phyloP scores from a whole-genome alignment of 1,140 invertebrate species.

The Magallana gigas region DNA sequence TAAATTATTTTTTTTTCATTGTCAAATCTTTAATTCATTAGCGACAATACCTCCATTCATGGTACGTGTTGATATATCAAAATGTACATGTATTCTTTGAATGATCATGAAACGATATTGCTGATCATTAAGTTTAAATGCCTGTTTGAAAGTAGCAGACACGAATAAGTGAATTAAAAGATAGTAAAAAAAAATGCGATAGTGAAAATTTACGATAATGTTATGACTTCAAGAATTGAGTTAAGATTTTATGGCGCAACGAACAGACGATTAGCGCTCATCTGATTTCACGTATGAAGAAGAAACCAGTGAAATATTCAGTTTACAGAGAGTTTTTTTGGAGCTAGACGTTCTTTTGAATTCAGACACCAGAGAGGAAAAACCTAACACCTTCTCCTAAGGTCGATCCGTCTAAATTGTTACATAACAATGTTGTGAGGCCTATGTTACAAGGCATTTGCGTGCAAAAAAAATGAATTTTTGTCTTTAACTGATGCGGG shows the following conservation, averaged over 20 bases:
- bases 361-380: slow-evolving; percentile 24
- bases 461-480: neutral
- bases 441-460: neutral
- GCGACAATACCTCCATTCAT: neutral
- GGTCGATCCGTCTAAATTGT: slow-evolving; percentile 15
- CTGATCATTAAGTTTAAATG: too few species aligned
- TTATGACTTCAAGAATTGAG: neutral
- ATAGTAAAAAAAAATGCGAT: too few species aligned
- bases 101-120: too few species aligned
- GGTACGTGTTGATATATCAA: neutral
- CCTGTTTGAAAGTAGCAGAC: too few species aligned
- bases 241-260: neutral
- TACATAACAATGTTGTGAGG: slow-evolving; percentile 11
- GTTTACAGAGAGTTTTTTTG: neutral
- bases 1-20: neutral
- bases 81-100: too few species aligned
- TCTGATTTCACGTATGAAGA: neutral
- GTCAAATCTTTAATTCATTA: neutral
- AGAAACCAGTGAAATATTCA: slow-evolving; percentile 10
- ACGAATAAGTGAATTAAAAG: too few species aligned
- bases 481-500: neutral
- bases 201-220: neutral
- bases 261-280: neutral
- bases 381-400: neutral
- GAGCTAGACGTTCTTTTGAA: slow-evolving; percentile 27